These are phyloP conservation scores for Xyrichtys novacula DNA, from an alignment of 2,797 vertebrate species.

Conservation along the genomic window DNA sequence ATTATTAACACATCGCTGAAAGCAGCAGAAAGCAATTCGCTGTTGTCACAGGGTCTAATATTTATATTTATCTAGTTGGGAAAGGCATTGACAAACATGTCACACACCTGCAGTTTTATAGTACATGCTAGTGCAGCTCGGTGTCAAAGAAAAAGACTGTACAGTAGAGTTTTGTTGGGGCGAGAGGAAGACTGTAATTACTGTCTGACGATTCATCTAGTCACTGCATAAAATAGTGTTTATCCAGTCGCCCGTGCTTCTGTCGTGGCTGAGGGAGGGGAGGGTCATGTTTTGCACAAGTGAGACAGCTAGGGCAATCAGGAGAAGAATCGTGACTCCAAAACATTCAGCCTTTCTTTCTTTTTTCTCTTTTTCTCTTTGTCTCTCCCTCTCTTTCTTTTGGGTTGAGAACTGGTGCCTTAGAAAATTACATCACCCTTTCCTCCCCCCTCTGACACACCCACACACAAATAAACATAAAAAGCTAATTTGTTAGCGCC, in stretches of 20 bases:
- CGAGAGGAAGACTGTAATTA: slow-evolving; percentile 86
- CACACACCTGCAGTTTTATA: slow-evolving; percentile 82
- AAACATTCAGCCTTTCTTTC: slow-evolving; percentile 72
- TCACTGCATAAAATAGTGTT: slow-evolving; percentile 89
- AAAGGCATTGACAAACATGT: slow-evolving; percentile 80
- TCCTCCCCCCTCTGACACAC: slow-evolving; percentile 73
- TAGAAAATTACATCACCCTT: slow-evolving; percentile 66
- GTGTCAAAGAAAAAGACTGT: slow-evolving; percentile 76
- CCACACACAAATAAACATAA: slow-evolving; percentile 87
- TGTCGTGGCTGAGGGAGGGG: slow-evolving; percentile 79
- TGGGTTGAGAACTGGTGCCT: slow-evolving; percentile 60
- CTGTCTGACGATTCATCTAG: slow-evolving; percentile 87
- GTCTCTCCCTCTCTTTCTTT: slow-evolving; percentile 41
- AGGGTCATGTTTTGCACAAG: slow-evolving; percentile 83
- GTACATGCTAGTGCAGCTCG: slow-evolving; percentile 70
- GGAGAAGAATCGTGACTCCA: slow-evolving; percentile 81
- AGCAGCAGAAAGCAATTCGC: slow-evolving; percentile 48
- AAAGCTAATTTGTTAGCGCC: slow-evolving; percentile 86
- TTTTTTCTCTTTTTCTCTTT: slow-evolving; percentile 44
- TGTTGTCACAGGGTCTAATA: slow-evolving; percentile 72
- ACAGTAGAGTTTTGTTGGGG: slow-evolving; percentile 78
- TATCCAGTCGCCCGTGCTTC: slow-evolving; percentile 85
- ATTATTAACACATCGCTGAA: slow-evolving; percentile 76
- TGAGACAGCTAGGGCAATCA: slow-evolving; percentile 81
- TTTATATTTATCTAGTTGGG: slow-evolving; percentile 77